Percentiles rank a stretch among this genome's conserved stretches.
phyloP scores from a whole-genome alignment of 2,113 vertebrate genomes.

The Proteles cristata region DNA sequence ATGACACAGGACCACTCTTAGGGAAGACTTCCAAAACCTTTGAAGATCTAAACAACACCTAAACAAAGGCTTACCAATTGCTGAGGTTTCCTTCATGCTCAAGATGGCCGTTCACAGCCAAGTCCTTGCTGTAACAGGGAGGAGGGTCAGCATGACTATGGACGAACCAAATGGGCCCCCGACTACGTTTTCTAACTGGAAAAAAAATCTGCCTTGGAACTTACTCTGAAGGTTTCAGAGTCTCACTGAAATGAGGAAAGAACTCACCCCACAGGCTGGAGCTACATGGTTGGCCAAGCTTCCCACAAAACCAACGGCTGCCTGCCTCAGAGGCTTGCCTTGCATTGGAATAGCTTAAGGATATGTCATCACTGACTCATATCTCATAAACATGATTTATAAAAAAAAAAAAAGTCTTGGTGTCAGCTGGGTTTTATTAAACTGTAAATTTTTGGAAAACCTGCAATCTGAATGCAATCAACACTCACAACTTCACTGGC shows the following conservation, averaged over 20 bases:
- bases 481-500: background rate
- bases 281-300: background rate
- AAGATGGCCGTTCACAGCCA: too few species aligned
- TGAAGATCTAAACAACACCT: background rate
- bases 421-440: slow-evolving; percentile 58
- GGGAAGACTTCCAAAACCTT: background rate
- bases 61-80: background rate
- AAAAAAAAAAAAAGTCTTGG: background rate
- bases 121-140: background rate
- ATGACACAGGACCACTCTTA: background rate
- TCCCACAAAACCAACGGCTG: background rate
- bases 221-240: background rate
- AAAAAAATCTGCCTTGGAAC: background rate
- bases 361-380: slow-evolving; percentile 43
- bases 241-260: background rate
- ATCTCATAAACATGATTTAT: slow-evolving; percentile 35
- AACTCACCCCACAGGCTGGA: background rate
- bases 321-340: background rate
- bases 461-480: background rate
- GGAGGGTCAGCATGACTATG: background rate
- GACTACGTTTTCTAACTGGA: background rate
- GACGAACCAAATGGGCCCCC: background rate
- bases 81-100: background rate
- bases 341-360: background rate
- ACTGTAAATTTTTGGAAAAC: background rate